phyloP scores from a whole-genome alignment of 2,113 vertebrate species.

The Gallinago paraguaiae region DNA sequence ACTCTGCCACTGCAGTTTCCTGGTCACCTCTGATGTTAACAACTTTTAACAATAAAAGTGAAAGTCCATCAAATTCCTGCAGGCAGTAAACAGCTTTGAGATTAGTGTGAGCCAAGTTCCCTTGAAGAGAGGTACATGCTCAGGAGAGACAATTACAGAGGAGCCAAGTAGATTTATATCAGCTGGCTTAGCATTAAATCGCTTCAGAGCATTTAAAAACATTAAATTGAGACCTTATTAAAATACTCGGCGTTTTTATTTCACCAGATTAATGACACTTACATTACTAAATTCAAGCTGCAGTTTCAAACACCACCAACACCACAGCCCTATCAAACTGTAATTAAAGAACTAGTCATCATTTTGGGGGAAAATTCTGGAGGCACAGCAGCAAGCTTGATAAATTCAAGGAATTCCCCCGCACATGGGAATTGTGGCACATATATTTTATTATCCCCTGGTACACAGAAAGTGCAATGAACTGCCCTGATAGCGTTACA shows the following conservation, averaged over 20 bases:
- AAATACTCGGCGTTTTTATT: slow-evolving; percentile 46
- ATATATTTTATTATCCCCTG: background rate
- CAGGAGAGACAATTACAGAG: slow-evolving; percentile 38
- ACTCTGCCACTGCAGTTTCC: background rate
- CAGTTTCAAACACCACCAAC: slow-evolving; percentile 6
- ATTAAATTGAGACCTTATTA: slow-evolving; percentile 44
- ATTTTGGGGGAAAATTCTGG: slow-evolving; percentile 20
- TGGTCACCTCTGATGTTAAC: background rate
- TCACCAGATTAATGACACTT: slow-evolving; percentile 47
- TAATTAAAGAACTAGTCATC: slow-evolving; percentile 46
- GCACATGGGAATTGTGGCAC: background rate
- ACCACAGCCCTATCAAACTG: background rate
- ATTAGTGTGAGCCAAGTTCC: background rate
- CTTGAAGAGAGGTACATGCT: background rate
- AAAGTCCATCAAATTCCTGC: background rate
- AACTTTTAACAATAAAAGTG: slow-evolving; percentile 16
- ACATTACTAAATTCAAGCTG: slow-evolving; percentile 36
- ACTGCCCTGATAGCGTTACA: background rate
- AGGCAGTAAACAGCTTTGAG: slow-evolving; percentile 33
- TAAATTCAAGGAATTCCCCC: background rate
- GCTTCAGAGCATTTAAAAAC: slow-evolving; percentile 41
- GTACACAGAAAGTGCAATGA: background rate
- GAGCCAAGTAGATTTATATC: slow-evolving; percentile 28
- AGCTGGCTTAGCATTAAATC: slow-evolving; percentile 17
- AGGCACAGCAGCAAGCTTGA: background rate